Evolutionary conservation across 2,888 invertebrate genomes (phyloP).

Genomic region (Norana najaformis): DNA sequence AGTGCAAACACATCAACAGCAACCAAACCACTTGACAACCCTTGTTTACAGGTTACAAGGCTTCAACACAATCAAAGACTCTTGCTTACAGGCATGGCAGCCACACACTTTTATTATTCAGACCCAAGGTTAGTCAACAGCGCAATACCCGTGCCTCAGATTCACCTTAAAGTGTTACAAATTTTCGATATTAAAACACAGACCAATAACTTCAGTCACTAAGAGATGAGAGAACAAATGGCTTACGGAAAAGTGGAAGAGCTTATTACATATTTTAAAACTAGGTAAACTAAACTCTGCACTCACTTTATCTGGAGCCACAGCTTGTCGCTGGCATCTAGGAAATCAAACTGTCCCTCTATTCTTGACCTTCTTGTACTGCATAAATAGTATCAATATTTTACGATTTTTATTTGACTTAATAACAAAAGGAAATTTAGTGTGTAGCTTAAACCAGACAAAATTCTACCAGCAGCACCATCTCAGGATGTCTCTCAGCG

Average conservation of each 20-base stretch:
- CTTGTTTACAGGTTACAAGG: too few species aligned
- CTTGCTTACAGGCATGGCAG: too few species aligned
- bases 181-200: neutral
- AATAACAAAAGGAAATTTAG: neutral
- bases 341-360: neutral
- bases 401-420: neutral
- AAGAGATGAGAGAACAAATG: neutral
- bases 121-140: too few species aligned
- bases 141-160: too few species aligned
- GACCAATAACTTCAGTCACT: neutral
- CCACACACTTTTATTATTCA: too few species aligned
- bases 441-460: neutral
- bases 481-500: neutral
- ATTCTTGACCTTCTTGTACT: neutral
- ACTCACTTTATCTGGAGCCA: conserved; percentile 27
- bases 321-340: conserved; percentile 1
- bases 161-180: too few species aligned
- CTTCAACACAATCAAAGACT: too few species aligned
- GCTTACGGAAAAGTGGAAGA: neutral
- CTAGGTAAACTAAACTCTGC: neutral
- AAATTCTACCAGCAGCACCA: neutral
- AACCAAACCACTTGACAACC: too few species aligned
- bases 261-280: neutral
- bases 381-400: neutral
- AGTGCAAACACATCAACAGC: too few species aligned